These are phyloP conservation scores for Hirtodrosophila duncani DNA, from an alignment of 2,888 invertebrate genomes.

Conservation along the genomic window DNA sequence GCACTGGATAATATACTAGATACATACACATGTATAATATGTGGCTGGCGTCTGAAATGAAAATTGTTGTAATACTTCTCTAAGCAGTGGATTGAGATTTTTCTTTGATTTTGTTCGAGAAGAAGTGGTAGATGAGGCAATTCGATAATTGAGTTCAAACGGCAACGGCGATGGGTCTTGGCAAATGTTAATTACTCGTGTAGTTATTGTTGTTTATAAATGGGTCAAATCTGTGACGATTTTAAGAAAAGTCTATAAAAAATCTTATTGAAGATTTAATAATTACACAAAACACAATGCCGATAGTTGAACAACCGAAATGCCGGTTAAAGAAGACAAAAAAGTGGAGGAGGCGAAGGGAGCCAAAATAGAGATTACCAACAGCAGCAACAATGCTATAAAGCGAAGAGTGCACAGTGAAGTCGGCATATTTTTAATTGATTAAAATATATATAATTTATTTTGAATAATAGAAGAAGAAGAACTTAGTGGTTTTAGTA, in stretches of 20 bases:
- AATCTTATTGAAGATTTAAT: constrained; percentile 40
- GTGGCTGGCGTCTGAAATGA: constrained; percentile 30
- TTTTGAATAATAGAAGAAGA: too few relatives aligned
- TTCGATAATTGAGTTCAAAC: constrained; percentile 70
- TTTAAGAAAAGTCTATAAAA: constrained; percentile 26
- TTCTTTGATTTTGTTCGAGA: constrained; percentile 18
- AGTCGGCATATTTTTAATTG: too few relatives aligned
- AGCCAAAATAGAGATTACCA: constrained; percentile 5
- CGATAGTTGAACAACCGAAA: constrained; percentile 16
- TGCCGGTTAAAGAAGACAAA: constrained; percentile 9
- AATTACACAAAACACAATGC: constrained; percentile 1
- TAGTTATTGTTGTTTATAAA: constrained; percentile 45
- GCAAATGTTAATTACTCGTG: constrained; percentile 68
- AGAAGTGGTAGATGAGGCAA: constrained; percentile 50
- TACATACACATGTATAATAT: constrained; percentile 13
- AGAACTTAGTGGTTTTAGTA: too few relatives aligned
- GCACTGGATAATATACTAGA: constrained; percentile 40
- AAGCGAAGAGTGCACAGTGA: constrained; percentile 15
- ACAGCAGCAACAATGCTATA: constrained; percentile 14
- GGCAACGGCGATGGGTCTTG: constrained; percentile 51
- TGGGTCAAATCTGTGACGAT: constrained; percentile 50
- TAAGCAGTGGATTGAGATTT: constrained; percentile 13
- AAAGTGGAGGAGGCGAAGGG: constrained; percentile 1
- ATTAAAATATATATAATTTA: too few relatives aligned
- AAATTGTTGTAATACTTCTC: constrained; percentile 59